Percentiles rank a stretch among this genome's conserved stretches.
These are phyloP conservation scores for Protonemura montana DNA, from an alignment of 2,888 invertebrate genomes.

Conservation along the genomic window DNA sequence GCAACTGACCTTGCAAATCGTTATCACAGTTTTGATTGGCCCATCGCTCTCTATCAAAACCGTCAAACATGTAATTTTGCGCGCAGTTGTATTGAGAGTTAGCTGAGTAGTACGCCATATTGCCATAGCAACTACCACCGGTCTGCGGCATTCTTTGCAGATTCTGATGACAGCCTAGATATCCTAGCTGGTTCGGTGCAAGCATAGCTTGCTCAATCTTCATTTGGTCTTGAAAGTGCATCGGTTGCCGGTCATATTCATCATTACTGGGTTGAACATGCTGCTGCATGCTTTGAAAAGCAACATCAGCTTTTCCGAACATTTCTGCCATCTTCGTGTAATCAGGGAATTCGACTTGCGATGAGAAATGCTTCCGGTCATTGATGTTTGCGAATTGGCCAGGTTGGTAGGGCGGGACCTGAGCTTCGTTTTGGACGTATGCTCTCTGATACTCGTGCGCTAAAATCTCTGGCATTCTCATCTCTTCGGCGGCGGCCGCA, in stretches of 20 bases:
- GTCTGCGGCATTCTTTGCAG: background rate
- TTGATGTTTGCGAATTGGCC: background rate
- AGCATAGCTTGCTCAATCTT: background rate
- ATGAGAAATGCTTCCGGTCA: background rate
- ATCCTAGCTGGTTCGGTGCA: background rate
- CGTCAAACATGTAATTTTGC: background rate
- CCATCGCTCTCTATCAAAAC: background rate
- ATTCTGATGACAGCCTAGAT: background rate
- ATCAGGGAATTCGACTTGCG: background rate
- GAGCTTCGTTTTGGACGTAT: background rate
- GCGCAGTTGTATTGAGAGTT: background rate
- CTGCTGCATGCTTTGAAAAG: background rate
- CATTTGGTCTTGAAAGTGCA: background rate
- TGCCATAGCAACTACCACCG: background rate
- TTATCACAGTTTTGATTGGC: too few species aligned
- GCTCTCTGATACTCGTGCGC: too few species aligned
- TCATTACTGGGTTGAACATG: background rate
- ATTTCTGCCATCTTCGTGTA: background rate
- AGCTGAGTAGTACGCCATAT: background rate
- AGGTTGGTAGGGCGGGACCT: background rate
- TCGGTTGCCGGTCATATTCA: background rate
- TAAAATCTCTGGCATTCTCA: too few species aligned
- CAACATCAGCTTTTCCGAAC: background rate
- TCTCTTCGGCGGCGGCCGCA: too few species aligned
- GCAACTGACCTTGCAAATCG: background rate